Evolutionary conservation across 2,888 invertebrate species (phyloP).

Genomic region (Scotopteryx bipunctaria): DNA sequence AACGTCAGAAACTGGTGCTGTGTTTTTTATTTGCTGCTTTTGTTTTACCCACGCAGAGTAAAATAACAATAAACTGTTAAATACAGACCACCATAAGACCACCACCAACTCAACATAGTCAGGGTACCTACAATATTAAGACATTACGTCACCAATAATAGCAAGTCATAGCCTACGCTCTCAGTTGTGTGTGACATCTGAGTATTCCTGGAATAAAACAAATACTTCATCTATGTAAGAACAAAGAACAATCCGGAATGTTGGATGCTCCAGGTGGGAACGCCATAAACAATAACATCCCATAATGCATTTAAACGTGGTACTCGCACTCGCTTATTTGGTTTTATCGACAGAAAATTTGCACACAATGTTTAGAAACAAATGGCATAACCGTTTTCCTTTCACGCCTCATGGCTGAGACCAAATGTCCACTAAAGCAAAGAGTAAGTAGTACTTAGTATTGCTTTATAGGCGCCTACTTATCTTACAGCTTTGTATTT

Average conservation of each 20-base stretch:
- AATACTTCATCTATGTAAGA: neutral
- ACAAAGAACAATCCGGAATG: constrained; percentile 13
- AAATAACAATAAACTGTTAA: too few relatives aligned
- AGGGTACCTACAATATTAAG: too few relatives aligned
- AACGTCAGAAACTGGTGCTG: too few relatives aligned
- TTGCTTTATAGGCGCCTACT: neutral
- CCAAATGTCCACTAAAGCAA: constrained; percentile 5
- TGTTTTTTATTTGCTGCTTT: too few relatives aligned
- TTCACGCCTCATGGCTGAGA: constrained; percentile 58
- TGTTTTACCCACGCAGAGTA: too few relatives aligned
- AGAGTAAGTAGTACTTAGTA: too few relatives aligned
- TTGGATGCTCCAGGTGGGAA: constrained; percentile 39
- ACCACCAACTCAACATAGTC: too few relatives aligned
- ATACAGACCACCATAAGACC: too few relatives aligned
- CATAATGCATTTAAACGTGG: constrained; percentile 49
- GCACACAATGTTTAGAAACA: constrained; percentile 75
- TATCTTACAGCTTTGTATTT: neutral
- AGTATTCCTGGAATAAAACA: neutral
- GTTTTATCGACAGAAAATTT: constrained; percentile 68
- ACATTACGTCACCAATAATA: too few relatives aligned
- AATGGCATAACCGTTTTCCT: constrained; percentile 64
- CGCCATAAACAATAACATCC: constrained; percentile 43
- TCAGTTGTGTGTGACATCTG: neutral
- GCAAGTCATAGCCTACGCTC: too few relatives aligned
- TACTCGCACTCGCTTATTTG: constrained; percentile 54